Evolutionary conservation across 1,140 invertebrate genomes (phyloP).

Genomic region (Diorhabda sublineata): DNA sequence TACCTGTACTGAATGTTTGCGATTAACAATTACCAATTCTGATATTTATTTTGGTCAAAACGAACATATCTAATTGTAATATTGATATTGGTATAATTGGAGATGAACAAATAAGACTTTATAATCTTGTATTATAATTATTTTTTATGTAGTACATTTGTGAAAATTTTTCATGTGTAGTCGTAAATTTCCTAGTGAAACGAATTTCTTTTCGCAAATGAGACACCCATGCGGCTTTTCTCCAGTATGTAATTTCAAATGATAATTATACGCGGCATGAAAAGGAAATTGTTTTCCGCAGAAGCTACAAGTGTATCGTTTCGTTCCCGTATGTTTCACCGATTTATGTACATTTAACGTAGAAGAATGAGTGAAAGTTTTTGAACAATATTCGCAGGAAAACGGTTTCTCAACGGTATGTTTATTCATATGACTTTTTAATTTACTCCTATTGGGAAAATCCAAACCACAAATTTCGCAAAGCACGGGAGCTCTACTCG

Average conservation of each 20-base stretch:
- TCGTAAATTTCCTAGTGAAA: slow-evolving; percentile 58
- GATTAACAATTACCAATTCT: no score
- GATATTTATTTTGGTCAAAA: no score
- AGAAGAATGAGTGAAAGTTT: not conserved
- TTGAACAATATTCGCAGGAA: not conserved
- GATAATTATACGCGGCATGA: not conserved
- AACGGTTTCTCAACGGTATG: not conserved
- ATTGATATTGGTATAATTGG: no score
- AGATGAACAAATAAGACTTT: no score
- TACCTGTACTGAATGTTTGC: no score
- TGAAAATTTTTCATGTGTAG: slow-evolving; percentile 56
- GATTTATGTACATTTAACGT: not conserved
- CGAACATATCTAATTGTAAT: not conserved
- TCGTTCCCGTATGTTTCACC: not conserved
- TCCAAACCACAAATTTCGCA: not conserved
- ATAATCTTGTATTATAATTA: no score
- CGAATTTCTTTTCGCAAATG: slow-evolving; percentile 63
- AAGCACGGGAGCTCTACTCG: not conserved
- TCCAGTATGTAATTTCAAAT: slow-evolving; percentile 40
- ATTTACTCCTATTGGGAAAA: not conserved
- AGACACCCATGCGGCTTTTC: slow-evolving; percentile 68
- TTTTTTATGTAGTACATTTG: not conserved
- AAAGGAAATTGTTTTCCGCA: slow-evolving; percentile 9
- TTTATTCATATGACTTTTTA: not conserved
- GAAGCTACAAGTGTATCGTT: not conserved